Conservation (phyloP, 2,113 vertebrate genomes). For the Oreochromis niloticus region DNA sequence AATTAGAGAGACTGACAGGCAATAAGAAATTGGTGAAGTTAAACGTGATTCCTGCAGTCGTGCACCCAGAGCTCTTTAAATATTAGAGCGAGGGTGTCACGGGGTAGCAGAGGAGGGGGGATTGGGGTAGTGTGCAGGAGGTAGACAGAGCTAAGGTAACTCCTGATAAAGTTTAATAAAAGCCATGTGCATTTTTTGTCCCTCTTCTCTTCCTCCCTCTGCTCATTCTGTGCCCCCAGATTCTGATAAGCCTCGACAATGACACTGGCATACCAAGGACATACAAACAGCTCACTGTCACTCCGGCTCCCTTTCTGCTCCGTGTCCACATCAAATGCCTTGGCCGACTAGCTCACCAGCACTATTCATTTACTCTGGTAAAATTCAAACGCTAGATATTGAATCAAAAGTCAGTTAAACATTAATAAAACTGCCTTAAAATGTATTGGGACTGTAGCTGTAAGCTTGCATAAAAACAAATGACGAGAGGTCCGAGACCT, state of each 20-base stretch:
- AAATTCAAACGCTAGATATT: background rate
- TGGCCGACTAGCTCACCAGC: background rate
- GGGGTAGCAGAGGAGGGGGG: background rate
- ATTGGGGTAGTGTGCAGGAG: background rate
- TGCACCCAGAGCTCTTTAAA: constrained; percentile 62
- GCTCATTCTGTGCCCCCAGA: constrained; percentile 39
- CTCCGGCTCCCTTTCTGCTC: constrained; percentile 36
- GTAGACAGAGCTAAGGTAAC: constrained; percentile 41
- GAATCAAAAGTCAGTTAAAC: background rate
- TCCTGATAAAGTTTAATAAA: constrained; percentile 76
- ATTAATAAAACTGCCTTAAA: background rate
- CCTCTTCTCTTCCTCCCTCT: background rate
- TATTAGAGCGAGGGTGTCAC: constrained; percentile 58
- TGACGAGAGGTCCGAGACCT: background rate
- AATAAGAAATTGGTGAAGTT: constrained; percentile 77
- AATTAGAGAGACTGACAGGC: constrained; percentile 80
- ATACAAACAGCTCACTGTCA: constrained; percentile 55
- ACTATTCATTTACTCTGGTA: background rate
- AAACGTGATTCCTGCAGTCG: constrained; percentile 66
- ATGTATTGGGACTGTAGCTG: background rate
- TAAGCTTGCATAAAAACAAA: background rate
- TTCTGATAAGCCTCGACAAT: constrained; percentile 70
- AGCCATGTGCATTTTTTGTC: constrained; percentile 33
- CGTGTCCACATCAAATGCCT: constrained; percentile 2
- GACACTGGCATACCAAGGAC: constrained; percentile 65